Base-by-base conservation (phyloP, 2,797 vertebrate species). In the Falco peregrinus region DNA sequence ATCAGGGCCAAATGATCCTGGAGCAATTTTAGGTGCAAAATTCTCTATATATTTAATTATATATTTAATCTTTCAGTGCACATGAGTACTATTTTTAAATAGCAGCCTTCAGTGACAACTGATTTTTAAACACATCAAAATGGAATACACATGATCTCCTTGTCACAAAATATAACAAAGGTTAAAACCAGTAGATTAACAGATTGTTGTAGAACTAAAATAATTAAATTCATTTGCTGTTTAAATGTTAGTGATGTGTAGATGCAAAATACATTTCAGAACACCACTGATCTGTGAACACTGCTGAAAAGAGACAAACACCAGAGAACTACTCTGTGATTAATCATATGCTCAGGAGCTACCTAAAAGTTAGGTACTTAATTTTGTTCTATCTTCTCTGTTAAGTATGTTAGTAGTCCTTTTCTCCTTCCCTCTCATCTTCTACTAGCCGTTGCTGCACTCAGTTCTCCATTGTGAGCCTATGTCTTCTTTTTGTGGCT, bases 91-190 rank as follows among this genome's bases (percentile, higher is more conserved):
- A 48, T 39, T 84, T 57, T 56, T 54, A 92, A 91, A 94, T 61
- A 84, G n/a, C 61, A 94, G 31, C 59, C 63, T 93, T 75, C 74
- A 68, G 50, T 92, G 84, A 83, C 84, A 96, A 85, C 37, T 93
- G 87, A 63, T 79, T 94, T 69, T 94, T 87, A 92, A 92, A 95
- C 41, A 90, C 21, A 83, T 92, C 65, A 80, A 90, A 97, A 84
- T 14, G 63, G 39, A 94, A 93, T 51, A 87, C 64, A 51, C 22
- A 65, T 70, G 87, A 94, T 75, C 56, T 88, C 39, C 90, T 93
- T 94, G 81, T 89, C 92, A 88, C 51, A 94, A 95, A 95, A 95
- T 0, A 5, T 63, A 88, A 94, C 28, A 69, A 86, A 87, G 60
- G 89, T 89, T 90, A 75, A 96, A 95, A 84, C 29, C 76, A 53